phyloP scores from a whole-genome alignment of 2,888 invertebrate species.

The Rhagonycha fulva region DNA sequence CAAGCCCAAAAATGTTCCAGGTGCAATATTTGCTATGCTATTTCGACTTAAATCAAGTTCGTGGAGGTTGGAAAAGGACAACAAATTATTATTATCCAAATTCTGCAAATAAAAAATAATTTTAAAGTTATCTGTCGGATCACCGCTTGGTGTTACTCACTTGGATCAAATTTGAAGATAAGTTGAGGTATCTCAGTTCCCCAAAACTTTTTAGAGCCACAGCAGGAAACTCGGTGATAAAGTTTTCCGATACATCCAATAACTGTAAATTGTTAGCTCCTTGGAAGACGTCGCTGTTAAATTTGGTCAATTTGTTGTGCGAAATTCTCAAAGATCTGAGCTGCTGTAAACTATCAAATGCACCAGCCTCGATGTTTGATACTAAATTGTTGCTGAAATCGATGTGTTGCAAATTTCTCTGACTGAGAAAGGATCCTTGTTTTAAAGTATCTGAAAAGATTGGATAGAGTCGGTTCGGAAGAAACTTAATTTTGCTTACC shows the following conservation, averaged over 20 bases:
- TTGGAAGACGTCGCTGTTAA: constrained; percentile 85
- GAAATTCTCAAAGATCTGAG: constrained; percentile 74
- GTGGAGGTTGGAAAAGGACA: constrained; percentile 69
- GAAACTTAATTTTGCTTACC: constrained; percentile 58
- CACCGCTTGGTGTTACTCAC: constrained; percentile 53
- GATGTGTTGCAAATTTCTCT: constrained; percentile 71
- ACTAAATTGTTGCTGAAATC: constrained; percentile 82
- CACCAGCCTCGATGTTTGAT: constrained; percentile 73
- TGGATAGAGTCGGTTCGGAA: constrained; percentile 2
- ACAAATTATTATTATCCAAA: constrained; percentile 75
- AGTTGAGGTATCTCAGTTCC: constrained; percentile 73
- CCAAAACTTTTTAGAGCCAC: constrained; percentile 74
- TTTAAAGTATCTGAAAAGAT: constrained; percentile 66
- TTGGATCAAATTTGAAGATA: constrained; percentile 85
- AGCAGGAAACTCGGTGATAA: constrained; percentile 79
- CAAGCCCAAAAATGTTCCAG: constrained; percentile 80
- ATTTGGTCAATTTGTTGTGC: constrained; percentile 76
- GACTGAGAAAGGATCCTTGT: constrained; percentile 71
- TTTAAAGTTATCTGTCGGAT: not conserved
- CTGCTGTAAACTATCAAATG: constrained; percentile 70
- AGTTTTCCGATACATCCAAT: constrained; percentile 86
- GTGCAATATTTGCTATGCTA: constrained; percentile 78
- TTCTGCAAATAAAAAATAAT: constrained; percentile 60
- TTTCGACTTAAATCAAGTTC: constrained; percentile 83
- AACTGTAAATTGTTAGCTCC: constrained; percentile 75